Base-by-base conservation (phyloP, 2,113 vertebrate genomes). In the Vulpes ferrilata region DNA sequence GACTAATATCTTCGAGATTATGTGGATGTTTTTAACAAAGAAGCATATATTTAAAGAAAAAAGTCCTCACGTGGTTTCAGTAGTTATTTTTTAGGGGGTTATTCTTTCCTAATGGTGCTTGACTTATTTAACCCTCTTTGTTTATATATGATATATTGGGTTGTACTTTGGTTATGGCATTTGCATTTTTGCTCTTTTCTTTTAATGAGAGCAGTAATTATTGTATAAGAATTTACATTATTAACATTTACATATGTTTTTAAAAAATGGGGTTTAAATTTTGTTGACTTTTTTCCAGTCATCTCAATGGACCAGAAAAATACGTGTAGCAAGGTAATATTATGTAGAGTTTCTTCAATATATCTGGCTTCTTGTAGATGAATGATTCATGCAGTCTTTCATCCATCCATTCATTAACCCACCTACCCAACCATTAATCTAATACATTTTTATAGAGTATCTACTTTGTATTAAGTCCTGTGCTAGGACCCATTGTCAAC, bases 1-100 rank as follows among this genome's bases (percentile, higher is more conserved):
- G 64, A 71, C 51, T 78, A 93, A 88, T 51, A 96, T 90, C 73
- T 97, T 97, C 97, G 88, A 95, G 43, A 92, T 89, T 11, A 78
- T 23, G 25, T 62, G n/a, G 51, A 12, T 55, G 80, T 81, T 35
- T 93, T 96, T 64, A 82, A 51, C 4, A 82, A 86, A 57, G 86
- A 95, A 88, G 11, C 4, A 43, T 71, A 65, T 60, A 20, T 73
- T 96, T 93, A 85, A 93, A 94, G 53, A 91, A 95, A 95, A 59
- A 59, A 60, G 84, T 27, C 30, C 19, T 90, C 69, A 53, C 35
- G 55, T 90, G 16, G 17, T 60, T 95, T 86, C 7, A 79, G 59
- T 95, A 30, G 43, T 96, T 96, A 84, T 85, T 76, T 96, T 62
- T 98, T 43, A 55, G 7, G 27, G 12, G 59, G 5, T 0, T 86